Conservation (phyloP, 2,888 invertebrate species). For the Aleiodes alternator region DNA sequence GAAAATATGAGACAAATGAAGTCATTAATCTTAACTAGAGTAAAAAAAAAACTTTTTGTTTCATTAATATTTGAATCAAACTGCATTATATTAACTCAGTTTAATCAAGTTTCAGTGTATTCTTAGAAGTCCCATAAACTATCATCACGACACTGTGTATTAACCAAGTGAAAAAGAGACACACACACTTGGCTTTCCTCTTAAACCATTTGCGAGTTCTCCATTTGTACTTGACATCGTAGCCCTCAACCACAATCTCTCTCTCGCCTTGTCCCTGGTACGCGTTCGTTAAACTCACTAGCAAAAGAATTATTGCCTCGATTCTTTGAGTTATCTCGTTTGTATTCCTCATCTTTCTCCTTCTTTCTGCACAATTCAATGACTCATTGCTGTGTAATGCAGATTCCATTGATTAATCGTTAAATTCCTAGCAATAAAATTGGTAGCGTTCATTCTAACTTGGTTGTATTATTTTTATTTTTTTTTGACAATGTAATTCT, state of each 20-base stretch:
- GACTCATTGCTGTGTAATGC: slow-evolving; percentile 10
- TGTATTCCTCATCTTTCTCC: slow-evolving; percentile 2
- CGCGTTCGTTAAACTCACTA: slow-evolving; percentile 3
- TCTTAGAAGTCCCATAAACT: slow-evolving; percentile 33
- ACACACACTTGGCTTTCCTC: slow-evolving; percentile 4
- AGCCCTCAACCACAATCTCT: slow-evolving; percentile 43
- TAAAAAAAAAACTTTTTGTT: background rate
- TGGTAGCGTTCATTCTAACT: background rate
- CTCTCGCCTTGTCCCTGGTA: slow-evolving; percentile 39
- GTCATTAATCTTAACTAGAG: background rate
- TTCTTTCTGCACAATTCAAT: background rate
- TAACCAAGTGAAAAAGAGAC: slow-evolving; percentile 22
- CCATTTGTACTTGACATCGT: slow-evolving; percentile 49
- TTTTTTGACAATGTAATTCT: background rate
- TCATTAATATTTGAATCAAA: background rate
- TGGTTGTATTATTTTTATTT: too few relatives aligned
- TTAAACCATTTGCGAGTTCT: slow-evolving; percentile 39
- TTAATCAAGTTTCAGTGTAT: slow-evolving; percentile 18
- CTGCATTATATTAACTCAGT: slow-evolving; percentile 10
- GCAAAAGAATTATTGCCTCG: slow-evolving; percentile 26
- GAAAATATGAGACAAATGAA: too few relatives aligned
- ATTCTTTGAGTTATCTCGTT: slow-evolving; percentile 29
- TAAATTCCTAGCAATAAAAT: background rate
- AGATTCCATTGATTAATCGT: slow-evolving; percentile 32
- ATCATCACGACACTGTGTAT: slow-evolving; percentile 28